Percentiles rank a stretch among this genome's conserved stretches.
phyloP scores from a whole-genome alignment of 53 echinoderm and acorn worm species.

The Zoroaster sp. region DNA sequence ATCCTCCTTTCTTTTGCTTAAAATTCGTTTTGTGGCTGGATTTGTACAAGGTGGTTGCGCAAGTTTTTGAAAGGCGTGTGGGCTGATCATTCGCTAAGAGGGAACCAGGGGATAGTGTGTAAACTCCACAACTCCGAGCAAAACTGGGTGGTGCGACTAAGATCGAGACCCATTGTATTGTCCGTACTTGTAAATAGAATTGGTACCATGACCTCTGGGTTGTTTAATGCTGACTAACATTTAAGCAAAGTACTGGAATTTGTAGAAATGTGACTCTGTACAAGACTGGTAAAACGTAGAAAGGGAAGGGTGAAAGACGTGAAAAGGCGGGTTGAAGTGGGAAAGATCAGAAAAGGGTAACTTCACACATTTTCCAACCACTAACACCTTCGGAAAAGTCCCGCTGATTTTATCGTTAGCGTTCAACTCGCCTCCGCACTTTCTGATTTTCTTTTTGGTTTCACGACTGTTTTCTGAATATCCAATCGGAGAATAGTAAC shows the following conservation, averaged over 20 bases:
- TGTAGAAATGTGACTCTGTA: too few species aligned
- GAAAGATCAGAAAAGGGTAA: conserved; percentile 7
- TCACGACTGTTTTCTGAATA: not conserved
- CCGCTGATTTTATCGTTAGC: not conserved
- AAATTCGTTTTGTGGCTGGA: conserved; percentile 51
- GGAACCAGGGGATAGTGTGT: too few species aligned
- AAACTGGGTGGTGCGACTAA: too few species aligned
- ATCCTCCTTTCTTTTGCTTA: conserved; percentile 32
- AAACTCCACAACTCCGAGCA: too few species aligned
- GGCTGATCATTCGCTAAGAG: not conserved
- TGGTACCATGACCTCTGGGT: too few species aligned
- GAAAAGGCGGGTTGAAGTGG: not conserved
- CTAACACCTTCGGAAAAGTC: not conserved
- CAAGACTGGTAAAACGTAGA: too few species aligned
- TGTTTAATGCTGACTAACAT: too few species aligned
- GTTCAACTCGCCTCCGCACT: conserved; percentile 5
- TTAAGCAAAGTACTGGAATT: too few species aligned
- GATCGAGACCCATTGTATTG: too few species aligned
- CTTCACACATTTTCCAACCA: conserved; percentile 5
- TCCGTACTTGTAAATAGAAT: too few species aligned
- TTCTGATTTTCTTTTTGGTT: not conserved
- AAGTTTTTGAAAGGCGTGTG: conserved; percentile 17
- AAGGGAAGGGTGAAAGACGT: not conserved
- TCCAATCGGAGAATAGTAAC: too few species aligned
- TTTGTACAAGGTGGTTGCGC: conserved; percentile 55